These are phyloP conservation scores for Lucilia cuprina DNA, from an alignment of 1,140 invertebrate genomes.

Conservation along the genomic window DNA sequence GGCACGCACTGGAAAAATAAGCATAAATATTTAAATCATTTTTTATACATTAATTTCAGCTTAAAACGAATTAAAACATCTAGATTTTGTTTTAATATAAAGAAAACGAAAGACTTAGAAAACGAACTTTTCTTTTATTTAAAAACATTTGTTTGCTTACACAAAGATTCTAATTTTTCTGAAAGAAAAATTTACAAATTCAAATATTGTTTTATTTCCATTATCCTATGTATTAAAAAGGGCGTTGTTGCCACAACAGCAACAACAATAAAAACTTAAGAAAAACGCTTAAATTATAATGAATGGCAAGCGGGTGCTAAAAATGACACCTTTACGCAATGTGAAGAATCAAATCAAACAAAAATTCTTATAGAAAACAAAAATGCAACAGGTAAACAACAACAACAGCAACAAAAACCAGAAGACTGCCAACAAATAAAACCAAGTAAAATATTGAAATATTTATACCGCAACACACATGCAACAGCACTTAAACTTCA, in stretches of 20 bases:
- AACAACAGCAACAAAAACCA: not conserved
- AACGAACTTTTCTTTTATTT: not conserved
- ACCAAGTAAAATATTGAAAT: not conserved
- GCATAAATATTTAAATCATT: no score
- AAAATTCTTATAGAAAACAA: not conserved
- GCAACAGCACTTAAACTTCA: no score
- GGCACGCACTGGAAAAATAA: no score
- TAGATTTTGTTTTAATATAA: no score
- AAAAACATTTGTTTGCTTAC: no score
- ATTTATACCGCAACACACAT: not conserved
- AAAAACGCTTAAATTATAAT: not conserved
- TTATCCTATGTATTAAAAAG: not conserved
- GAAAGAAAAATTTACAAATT: no score
- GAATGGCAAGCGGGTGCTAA: conserved; percentile 34
- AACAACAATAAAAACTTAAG: not conserved
- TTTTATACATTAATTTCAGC: no score
- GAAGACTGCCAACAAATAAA: no score
- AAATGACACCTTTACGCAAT: conserved; percentile 35
- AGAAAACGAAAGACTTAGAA: conserved; percentile 11
- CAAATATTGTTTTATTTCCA: no score
- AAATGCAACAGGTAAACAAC: not conserved
- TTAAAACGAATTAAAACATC: no score
- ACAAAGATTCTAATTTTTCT: no score
- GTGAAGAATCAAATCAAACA: conserved; percentile 34
- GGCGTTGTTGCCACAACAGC: not conserved